A percentile compares a stretch with the other conserved stretches of the same genome.
Conservation (phyloP, 2,888 invertebrate genomes). For the Periphyllus acericola region DNA sequence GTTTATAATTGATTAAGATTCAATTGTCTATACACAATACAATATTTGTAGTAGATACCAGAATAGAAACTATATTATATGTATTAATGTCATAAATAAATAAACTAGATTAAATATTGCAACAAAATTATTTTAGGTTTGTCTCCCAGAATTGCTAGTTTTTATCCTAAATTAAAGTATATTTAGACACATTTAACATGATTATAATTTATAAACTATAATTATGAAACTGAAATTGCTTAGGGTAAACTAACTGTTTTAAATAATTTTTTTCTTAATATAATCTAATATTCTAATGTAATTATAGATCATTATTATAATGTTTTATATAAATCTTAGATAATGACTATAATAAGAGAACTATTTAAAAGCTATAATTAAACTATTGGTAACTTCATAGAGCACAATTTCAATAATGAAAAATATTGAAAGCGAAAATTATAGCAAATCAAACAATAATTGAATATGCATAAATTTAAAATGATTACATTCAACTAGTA, state of each 20-base stretch:
- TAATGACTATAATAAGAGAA: neutral
- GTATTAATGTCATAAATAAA: neutral
- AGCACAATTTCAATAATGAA: neutral
- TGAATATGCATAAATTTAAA: neutral
- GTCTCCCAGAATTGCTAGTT: neutral
- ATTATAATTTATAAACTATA: conserved; percentile 22
- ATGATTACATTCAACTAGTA: too few species aligned
- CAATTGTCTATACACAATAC: neutral
- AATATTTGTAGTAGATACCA: neutral
- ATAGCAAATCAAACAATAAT: neutral
- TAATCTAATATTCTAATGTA: conserved; percentile 23
- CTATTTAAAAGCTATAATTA: conserved; percentile 1
- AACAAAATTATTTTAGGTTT: neutral
- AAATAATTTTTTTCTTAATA: conserved; percentile 23
- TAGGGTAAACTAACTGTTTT: neutral
- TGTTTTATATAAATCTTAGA: neutral
- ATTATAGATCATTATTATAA: conserved; percentile 2
- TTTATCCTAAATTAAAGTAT: conserved; percentile 26
- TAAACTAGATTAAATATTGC: neutral
- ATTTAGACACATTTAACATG: conserved; percentile 6
- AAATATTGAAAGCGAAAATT: neutral
- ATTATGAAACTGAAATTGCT: conserved; percentile 16
- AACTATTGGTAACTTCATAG: neutral
- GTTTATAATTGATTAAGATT: too few species aligned
- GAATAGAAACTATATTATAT: neutral